Base-by-base conservation (phyloP, 2,888 invertebrate species). In the Trichopoda pennipes region DNA sequence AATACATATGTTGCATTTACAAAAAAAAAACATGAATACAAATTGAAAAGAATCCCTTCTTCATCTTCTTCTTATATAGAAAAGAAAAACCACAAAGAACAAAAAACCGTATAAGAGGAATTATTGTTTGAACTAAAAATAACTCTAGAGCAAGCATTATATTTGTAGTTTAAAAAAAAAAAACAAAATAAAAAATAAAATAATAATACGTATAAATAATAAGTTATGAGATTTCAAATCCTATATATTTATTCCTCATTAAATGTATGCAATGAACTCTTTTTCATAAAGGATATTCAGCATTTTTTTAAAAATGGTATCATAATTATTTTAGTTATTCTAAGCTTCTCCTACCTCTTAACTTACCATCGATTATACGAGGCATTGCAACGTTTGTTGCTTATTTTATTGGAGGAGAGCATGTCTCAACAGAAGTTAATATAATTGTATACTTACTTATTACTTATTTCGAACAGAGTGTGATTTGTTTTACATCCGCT, bases 191-290 rank as follows among this genome's bases (percentile, higher is more conserved):
- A n/a, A n/a, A n/a, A n/a, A n/a, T n/a, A n/a, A n/a, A n/a, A n/a
- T n/a, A 35, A 49, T 17, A 56, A 28, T 61, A 28, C 44, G 35
- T 47, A 21, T 44, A 38, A 53, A 28, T 73, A 68, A 73, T 61
- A 79, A 79, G 53, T 73, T 73, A 68, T 73, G 68, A 55, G 66
- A 73, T 79, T 79, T 79, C 47, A 55, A 73, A 79, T 58, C 21
- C 32, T 51, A 49, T 56, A 44, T 64, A 66, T 64, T 64, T 73
- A 63, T 63, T 55, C 44, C 21, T 55, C 61, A 63, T 63, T 73
- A 63, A 47, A 49, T 49, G 4, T 28, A 38, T 16, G 17, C 56
- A 74, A 49, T 49, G 49, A 47, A 49, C 56, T 64, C 17, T 56
- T n/a, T n/a, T 6, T 14, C 49, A 64, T 64, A 21, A 49, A 74